A percentile compares a stretch with the other conserved stretches of the same genome.
Evolutionary conservation across 2,888 invertebrate genomes (phyloP).

Genomic region (Phania funesta): DNA sequence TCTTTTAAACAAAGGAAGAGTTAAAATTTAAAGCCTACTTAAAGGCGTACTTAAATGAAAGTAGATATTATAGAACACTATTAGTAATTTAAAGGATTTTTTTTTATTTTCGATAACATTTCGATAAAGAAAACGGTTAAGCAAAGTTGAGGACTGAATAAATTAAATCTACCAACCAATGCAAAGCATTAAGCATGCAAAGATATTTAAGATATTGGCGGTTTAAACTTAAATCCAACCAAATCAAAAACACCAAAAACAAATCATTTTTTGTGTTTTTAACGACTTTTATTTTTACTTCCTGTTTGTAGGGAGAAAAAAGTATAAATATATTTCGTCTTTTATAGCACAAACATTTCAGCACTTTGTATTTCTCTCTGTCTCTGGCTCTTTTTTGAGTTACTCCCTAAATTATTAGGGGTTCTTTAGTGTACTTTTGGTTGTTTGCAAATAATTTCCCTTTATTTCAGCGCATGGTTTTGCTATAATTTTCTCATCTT

Average conservation of each 20-base stretch:
- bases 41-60: too few species aligned
- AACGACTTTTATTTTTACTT: slow-evolving; percentile 67
- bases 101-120: too few species aligned
- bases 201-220: slow-evolving; percentile 40
- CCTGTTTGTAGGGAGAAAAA: slow-evolving; percentile 34
- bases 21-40: too few species aligned
- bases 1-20: too few species aligned
- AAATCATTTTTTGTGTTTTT: slow-evolving; percentile 62
- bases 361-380: too few species aligned
- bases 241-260: slow-evolving; percentile 30
- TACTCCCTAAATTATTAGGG: slow-evolving; percentile 30
- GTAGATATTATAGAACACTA: too few species aligned
- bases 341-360: slow-evolving; percentile 36
- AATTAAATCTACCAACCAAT: slow-evolving; percentile 31
- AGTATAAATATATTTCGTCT: slow-evolving; percentile 18
- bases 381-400: not conserved
- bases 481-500: slow-evolving; percentile 43
- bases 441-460: slow-evolving; percentile 30
- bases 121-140: too few species aligned
- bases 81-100: too few species aligned
- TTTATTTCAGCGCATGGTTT: slow-evolving; percentile 57
- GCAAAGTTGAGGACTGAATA: too few species aligned
- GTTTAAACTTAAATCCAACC: slow-evolving; percentile 17
- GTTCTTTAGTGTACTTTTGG: slow-evolving; percentile 35
- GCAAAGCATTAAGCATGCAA: slow-evolving; percentile 64